A percentile compares a stretch with the other conserved stretches of the same genome.
Conservation (phyloP, 2,888 invertebrate genomes). For the Gibbula magus region DNA sequence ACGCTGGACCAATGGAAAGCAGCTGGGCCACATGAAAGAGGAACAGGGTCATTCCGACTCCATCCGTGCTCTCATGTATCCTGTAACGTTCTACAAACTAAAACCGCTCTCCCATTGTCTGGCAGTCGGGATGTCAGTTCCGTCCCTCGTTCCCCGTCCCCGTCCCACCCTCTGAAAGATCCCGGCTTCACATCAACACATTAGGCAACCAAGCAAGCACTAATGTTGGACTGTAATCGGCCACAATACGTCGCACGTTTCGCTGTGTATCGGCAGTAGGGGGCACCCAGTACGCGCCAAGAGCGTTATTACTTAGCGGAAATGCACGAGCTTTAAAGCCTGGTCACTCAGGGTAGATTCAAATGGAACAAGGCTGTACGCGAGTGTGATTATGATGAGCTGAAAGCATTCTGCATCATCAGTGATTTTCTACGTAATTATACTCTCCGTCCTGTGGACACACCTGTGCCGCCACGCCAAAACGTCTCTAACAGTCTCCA, state of each 20-base stretch:
- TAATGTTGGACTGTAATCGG: neutral
- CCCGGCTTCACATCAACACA: neutral
- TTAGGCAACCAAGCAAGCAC: constrained; percentile 11
- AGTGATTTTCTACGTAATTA: constrained; percentile 8
- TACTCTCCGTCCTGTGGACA: neutral
- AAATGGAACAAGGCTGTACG: neutral
- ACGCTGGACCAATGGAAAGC: neutral
- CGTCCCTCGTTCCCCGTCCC: no score
- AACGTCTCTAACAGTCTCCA: no score
- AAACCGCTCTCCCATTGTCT: constrained; percentile 19
- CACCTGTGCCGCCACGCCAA: neutral
- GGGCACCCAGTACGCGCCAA: neutral
- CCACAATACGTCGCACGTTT: constrained; percentile 6
- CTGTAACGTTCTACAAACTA: neutral
- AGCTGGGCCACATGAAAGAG: constrained; percentile 24
- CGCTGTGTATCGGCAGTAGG: neutral
- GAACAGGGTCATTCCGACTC: constrained; percentile 22
- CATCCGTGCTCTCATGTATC: neutral
- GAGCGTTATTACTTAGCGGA: constrained; percentile 19
- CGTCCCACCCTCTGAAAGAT: no score
- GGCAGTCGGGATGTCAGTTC: neutral
- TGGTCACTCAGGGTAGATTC: constrained; percentile 12
- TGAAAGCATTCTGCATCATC: neutral
- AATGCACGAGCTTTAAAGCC: neutral
- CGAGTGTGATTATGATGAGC: constrained; percentile 19